These are phyloP conservation scores for Psittacara wagleri DNA, from an alignment of 2,113 vertebrate genomes.

Conservation along the genomic window DNA sequence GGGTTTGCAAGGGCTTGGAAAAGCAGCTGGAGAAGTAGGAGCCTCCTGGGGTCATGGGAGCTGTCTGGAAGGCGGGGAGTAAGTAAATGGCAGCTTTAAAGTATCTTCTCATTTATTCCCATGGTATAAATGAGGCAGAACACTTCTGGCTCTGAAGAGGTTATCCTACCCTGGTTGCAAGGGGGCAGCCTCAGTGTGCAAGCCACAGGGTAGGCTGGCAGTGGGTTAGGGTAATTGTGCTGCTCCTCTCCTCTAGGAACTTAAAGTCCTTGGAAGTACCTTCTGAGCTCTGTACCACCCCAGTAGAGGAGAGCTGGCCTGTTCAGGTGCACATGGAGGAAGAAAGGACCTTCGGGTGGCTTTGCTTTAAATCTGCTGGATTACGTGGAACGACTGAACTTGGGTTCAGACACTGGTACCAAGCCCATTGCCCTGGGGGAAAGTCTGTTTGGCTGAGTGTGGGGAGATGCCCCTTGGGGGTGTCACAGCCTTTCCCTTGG, in stretches of 20 bases:
- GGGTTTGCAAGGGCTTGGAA: neutral
- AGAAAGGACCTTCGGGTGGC: neutral
- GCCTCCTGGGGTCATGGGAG: neutral
- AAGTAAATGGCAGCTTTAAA: neutral
- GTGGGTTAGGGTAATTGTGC: neutral
- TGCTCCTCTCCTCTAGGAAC: neutral
- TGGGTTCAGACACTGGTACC: neutral
- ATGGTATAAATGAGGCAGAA: neutral
- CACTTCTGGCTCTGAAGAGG: neutral
- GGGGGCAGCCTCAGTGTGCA: neutral
- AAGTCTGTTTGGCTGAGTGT: neutral
- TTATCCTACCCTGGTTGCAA: neutral
- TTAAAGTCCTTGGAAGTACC: neutral
- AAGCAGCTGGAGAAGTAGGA: neutral
- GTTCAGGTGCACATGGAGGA: neutral
- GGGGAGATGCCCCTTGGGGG: neutral
- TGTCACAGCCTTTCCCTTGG: neutral
- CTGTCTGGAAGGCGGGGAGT: neutral
- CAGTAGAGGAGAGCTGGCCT: neutral
- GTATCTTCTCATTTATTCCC: neutral
- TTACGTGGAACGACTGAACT: fast-evolving
- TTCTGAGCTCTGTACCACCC: neutral
- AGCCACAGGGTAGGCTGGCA: neutral
- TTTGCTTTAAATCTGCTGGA: neutral
- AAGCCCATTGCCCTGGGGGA: neutral